Percentiles rank a stretch among this genome's conserved stretches.
phyloP scores from a whole-genome alignment of 1,140 invertebrate species.

The Cydia strobilella region DNA sequence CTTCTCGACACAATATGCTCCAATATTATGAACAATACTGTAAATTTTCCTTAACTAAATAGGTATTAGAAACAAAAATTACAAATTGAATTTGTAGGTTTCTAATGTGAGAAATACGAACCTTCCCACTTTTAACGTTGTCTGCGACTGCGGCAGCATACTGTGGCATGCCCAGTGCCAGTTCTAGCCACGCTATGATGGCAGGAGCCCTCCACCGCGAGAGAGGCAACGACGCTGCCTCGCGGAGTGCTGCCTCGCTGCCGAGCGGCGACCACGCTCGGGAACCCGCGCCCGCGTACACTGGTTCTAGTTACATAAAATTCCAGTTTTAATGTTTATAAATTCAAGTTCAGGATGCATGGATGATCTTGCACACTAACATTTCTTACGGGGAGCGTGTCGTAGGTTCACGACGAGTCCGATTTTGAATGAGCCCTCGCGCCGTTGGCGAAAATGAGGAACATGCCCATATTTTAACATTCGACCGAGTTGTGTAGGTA shows the following conservation, averaged over 20 bases:
- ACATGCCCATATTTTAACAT: too few relatives aligned
- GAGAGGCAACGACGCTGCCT: slow-evolving; percentile 93
- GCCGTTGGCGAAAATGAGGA: too few relatives aligned
- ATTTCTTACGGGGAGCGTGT: too few relatives aligned
- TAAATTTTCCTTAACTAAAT: too few relatives aligned
- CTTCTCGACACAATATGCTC: too few relatives aligned
- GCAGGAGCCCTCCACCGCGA: slow-evolving; percentile 95
- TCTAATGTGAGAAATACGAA: slow-evolving; percentile 60
- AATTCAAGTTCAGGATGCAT: neutral
- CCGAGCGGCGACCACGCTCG: slow-evolving; percentile 87
- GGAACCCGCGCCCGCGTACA: slow-evolving; percentile 75
- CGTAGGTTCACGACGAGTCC: too few relatives aligned
- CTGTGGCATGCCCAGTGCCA: slow-evolving; percentile 95
- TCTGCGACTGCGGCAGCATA: slow-evolving; percentile 94
- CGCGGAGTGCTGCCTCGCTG: slow-evolving; percentile 85
- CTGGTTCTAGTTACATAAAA: slow-evolving; percentile 55
- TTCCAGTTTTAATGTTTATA: neutral
- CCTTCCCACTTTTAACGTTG: slow-evolving; percentile 97
- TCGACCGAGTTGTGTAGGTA: too few relatives aligned
- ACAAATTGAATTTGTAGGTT: too few relatives aligned
- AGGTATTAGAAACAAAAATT: too few relatives aligned
- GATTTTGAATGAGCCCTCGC: too few relatives aligned
- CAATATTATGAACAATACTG: too few relatives aligned
- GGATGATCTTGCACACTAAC: neutral
- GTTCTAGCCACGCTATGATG: slow-evolving; percentile 95